Evolutionary conservation across 2,797 vertebrate genomes (phyloP), one percentile per base, ranked within the genome.

Genomic region (Enteromius unitaeniatus): DNA sequence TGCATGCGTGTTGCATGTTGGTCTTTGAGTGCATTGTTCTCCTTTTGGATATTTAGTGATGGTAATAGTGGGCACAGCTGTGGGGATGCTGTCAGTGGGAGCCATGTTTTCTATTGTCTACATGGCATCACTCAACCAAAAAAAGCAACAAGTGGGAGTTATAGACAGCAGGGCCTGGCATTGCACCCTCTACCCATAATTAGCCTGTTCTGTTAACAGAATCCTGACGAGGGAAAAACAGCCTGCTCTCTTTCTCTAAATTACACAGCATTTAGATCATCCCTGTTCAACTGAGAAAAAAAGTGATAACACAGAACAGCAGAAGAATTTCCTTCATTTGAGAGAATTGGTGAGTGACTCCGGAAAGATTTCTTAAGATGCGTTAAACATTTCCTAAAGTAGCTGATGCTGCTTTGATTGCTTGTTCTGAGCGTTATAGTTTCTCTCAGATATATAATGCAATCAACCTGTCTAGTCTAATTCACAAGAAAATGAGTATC

Each of bases 141-240:
- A 89, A 86, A 88, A 88, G 88, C 82, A 87, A 87, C 85, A 86
- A 87, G 87, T 88, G 65, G 49, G 81, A 86, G 85, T 69, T 75
- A 9, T 21, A 80, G 76, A 87, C 83, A 85, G 78, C 68, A 60
- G 51, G 83, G 53, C 60, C 79, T 87, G 79, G 82, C 86, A 85
- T 42, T 67, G 53, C 81, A 58, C 84, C 67, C 67, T 84, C 73
- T 86, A 83, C 58, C 79, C 65, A 67, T 84, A 87, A 87, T 89
- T 89, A 87, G 82, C 76, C 73, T 80, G 82, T 84, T 86, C 84
- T 80, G 34, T 70, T 84, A 84, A 81, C 82, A 83, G 55, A 83
- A 70, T 78, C 76, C 76, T 84, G 87, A 86, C 79, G 15, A 37
- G 65, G 17, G 72, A 84, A 51, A 86, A 68, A 78, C 84, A 85